These are phyloP conservation scores for Drosophila hawaiiensis DNA, from an alignment of 2,888 invertebrate species.

Conservation along the genomic window DNA sequence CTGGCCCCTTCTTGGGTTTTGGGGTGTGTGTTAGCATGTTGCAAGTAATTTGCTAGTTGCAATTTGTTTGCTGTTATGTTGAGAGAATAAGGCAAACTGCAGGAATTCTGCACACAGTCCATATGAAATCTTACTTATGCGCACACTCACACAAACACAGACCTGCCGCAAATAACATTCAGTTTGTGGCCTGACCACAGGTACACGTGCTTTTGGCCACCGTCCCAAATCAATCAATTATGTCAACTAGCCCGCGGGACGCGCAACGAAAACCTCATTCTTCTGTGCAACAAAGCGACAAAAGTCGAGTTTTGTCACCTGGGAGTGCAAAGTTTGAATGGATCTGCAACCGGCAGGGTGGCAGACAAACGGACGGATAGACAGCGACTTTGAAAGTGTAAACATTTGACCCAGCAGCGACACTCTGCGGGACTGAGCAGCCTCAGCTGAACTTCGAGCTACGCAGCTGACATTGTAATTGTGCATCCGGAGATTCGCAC, in stretches of 20 bases:
- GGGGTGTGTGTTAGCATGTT: neutral
- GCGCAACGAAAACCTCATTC: conserved; percentile 38
- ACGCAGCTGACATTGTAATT: conserved; percentile 39
- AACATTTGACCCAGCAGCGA: conserved; percentile 40
- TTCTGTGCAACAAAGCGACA: conserved; percentile 7
- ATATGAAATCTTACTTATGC: neutral
- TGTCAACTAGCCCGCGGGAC: conserved; percentile 33
- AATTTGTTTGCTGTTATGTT: conserved; percentile 3
- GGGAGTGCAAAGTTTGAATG: conserved; percentile 60
- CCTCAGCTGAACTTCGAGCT: neutral
- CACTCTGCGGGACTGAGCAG: neutral
- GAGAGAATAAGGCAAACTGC: conserved; percentile 5
- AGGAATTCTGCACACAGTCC: conserved; percentile 2
- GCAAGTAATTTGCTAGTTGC: conserved; percentile 22
- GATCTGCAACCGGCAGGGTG: conserved; percentile 13
- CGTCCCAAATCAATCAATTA: conserved; percentile 61
- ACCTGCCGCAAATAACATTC: conserved; percentile 56
- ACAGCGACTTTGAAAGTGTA: conserved; percentile 54
- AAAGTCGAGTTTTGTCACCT: conserved; percentile 28
- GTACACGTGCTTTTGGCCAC: conserved; percentile 25
- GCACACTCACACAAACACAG: neutral
- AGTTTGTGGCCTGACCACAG: conserved; percentile 29
- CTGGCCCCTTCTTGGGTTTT: neutral
- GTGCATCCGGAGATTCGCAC: conserved; percentile 47
- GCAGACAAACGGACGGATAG: neutral